phyloP scores from a whole-genome alignment of 2,797 vertebrate species.

The Tiaroga cobitis region DNA sequence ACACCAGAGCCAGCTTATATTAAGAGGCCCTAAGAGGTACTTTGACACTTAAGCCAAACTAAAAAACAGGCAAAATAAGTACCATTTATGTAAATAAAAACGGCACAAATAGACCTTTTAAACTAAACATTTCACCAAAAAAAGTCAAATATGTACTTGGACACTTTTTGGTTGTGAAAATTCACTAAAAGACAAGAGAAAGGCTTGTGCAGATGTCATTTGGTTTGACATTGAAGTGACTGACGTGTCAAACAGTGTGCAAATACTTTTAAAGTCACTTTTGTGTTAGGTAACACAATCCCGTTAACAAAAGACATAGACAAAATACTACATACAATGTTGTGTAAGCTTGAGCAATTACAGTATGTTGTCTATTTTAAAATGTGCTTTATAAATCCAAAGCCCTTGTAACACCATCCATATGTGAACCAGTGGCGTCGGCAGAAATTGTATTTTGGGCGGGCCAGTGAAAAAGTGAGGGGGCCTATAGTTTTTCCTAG shows the following conservation, averaged over 20 bases:
- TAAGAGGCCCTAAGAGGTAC: neutral
- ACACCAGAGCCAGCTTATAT: constrained; percentile 9
- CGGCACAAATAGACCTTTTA: neutral
- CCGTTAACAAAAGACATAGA: neutral
- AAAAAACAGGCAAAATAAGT: neutral
- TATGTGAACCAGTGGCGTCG: too few relatives aligned
- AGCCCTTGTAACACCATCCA: neutral
- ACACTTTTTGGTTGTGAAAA: neutral
- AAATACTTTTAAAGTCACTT: neutral
- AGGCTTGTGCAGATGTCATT: neutral
- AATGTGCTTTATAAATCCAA: neutral
- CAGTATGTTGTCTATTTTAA: neutral
- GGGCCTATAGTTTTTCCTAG: too few relatives aligned
- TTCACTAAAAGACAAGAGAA: neutral
- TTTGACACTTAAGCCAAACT: neutral
- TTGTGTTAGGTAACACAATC: neutral
- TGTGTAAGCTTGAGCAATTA: neutral
- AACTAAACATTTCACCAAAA: neutral
- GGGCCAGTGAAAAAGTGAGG: too few relatives aligned
- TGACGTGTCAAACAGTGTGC: neutral
- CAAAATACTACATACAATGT: neutral
- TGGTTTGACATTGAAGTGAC: neutral
- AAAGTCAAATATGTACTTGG: neutral
- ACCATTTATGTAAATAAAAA: neutral
- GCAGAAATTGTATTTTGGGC: too few relatives aligned